Evolutionary conservation across 2,888 invertebrate species (phyloP), one percentile per base, ranked within the genome.

Genomic region (Fragum sueziense): DNA sequence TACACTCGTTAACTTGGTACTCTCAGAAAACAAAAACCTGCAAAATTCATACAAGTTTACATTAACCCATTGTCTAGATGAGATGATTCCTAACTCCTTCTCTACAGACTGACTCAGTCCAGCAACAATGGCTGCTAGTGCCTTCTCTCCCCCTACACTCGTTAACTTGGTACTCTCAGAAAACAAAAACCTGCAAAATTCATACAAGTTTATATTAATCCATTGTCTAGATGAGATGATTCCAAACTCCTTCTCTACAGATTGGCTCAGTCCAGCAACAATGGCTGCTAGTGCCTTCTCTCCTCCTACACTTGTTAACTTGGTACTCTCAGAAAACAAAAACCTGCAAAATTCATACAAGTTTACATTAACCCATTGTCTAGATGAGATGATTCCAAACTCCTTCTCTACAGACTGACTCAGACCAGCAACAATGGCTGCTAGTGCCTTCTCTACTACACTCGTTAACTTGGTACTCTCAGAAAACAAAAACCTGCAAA

Each of bases 21-120:
- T 98, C 93, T 99, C 98, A 62, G 99, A 98, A 93, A 99, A 99
- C 91, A 98, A 97, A 94, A 99, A 99, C 90, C 99, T 97, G 91
- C 3, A 74, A 59, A 27, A 57, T n/a, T n/a, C n/a, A n/a, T n/a
- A n/a, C n/a, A n/a, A n/a, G n/a, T n/a, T n/a, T n/a, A n/a, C n/a
- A n/a, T n/a, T n/a, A n/a, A n/a, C n/a, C n/a, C n/a, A n/a, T n/a
- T n/a, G n/a, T 2, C 98, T 94, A 0, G 98, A 97, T 68, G 97
- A 95, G n/a, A 98, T 93, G 74, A 96, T 95, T 1, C 98, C 98
- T 93, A 97, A 98, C 93, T 98, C 97, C 68, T 95, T 95, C 94
- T 99, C 98, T 41, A 98, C 96, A 11, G 98, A 97, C 91, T 98
- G 97, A 85, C 97, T 97, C 59, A 99, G 94, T 9, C 98, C 97